Percentiles rank a stretch among this genome's conserved stretches.
phyloP scores from a whole-genome alignment of 1,140 invertebrate species.

The Uloborus diversus region DNA sequence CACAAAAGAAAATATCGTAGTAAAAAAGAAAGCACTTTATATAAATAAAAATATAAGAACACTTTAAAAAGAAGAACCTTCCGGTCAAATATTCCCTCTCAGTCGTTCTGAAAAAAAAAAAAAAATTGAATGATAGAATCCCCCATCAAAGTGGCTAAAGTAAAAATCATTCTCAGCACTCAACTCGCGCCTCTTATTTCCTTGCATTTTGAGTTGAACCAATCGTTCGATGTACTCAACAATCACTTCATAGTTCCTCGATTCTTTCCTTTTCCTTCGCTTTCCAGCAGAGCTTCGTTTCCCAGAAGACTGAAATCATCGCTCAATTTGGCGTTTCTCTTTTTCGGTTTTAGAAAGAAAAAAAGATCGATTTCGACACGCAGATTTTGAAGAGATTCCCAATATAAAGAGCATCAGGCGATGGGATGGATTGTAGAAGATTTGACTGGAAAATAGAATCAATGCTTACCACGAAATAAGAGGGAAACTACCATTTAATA shows the following conservation, averaged over 20 bases:
- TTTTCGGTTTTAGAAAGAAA: background rate
- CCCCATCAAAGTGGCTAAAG: slow-evolving; percentile 52
- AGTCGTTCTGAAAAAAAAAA: background rate
- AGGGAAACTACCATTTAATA: too few relatives aligned
- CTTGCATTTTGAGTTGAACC: slow-evolving; percentile 48
- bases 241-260: slow-evolving; percentile 19
- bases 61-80: slow-evolving; percentile 41
- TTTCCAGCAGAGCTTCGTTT: background rate
- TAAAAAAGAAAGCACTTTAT: background rate
- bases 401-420: background rate
- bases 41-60: slow-evolving; percentile 8
- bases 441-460: too few relatives aligned
- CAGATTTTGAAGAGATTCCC: background rate
- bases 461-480: too few relatives aligned
- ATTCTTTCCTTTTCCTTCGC: slow-evolving; percentile 7
- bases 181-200: slow-evolving; percentile 47
- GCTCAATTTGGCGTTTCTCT: slow-evolving; percentile 15
- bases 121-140: slow-evolving; percentile 48
- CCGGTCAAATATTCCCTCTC: slow-evolving; percentile 46
- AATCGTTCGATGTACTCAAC: slow-evolving; percentile 36
- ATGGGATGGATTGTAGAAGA: background rate
- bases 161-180: slow-evolving; percentile 53
- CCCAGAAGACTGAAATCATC: background rate
- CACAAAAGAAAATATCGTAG: background rate
- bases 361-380: background rate